Evolutionary conservation across 1,140 invertebrate species (phyloP).

Genomic region (Asbolus verrucosus): DNA sequence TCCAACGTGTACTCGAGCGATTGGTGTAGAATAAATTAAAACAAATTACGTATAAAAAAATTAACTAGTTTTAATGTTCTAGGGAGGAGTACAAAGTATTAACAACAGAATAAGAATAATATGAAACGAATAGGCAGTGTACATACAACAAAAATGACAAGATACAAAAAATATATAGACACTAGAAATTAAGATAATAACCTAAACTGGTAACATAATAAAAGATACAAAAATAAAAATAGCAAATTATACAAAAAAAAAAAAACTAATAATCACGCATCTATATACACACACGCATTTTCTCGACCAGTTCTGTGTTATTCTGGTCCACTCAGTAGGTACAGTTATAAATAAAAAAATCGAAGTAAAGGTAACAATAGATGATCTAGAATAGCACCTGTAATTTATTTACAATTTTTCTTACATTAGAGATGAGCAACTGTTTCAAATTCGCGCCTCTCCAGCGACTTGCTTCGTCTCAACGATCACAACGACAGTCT

Average conservation of each 20-base stretch:
- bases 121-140: not conserved
- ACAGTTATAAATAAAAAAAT: no score
- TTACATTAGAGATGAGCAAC: no score
- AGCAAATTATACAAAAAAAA: no score
- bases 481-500: no score
- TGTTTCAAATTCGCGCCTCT: no score
- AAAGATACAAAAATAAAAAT: not conserved
- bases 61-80: not conserved
- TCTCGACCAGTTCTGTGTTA: no score
- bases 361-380: no score
- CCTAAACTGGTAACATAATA: not conserved
- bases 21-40: not conserved
- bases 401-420: no score
- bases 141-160: constrained; percentile 1
- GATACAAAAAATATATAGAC: not conserved
- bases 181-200: not conserved
- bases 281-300: not conserved
- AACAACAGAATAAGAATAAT: constrained; percentile 3
- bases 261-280: constrained; percentile 3
- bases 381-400: no score
- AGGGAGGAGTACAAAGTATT: not conserved
- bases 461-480: no score
- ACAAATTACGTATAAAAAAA: not conserved
- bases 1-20: not conserved
- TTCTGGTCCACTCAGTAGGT: no score